Percentiles rank a stretch among this genome's conserved stretches.
Conservation (phyloP, 2,113 vertebrate genomes). For the Ammodytes marinus region DNA sequence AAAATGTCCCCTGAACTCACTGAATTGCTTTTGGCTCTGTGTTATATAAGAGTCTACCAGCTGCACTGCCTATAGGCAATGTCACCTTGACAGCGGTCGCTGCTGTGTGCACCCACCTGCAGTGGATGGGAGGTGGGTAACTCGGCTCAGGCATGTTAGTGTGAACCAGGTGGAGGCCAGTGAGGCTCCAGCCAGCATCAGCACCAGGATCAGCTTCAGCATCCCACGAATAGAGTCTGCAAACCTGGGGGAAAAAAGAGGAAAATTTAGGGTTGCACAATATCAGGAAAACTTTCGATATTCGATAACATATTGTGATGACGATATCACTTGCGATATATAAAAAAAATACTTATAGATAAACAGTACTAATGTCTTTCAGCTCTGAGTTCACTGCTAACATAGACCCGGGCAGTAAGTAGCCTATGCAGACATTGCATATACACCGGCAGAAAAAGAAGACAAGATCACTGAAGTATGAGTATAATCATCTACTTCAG, state of each 20-base stretch:
- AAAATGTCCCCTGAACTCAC: background rate
- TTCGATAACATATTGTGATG: too few relatives aligned
- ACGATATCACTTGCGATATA: background rate
- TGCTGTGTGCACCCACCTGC: slow-evolving; percentile 85
- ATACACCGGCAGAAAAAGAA: background rate
- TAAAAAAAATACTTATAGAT: background rate
- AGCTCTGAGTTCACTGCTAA: too few relatives aligned
- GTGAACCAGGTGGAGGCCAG: slow-evolving; percentile 97
- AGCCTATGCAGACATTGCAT: too few relatives aligned
- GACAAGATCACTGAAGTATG: slow-evolving; percentile 1
- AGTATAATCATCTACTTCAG: slow-evolving; percentile 20
- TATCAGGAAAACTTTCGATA: too few relatives aligned
- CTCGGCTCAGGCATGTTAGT: slow-evolving; percentile 91
- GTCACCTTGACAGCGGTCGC: slow-evolving; percentile 27
- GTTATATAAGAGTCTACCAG: background rate
- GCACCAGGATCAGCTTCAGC: slow-evolving; percentile 96
- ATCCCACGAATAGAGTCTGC: slow-evolving; percentile 97
- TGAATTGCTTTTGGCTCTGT: background rate
- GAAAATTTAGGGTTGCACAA: too few relatives aligned
- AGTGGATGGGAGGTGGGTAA: slow-evolving; percentile 95
- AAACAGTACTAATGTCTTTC: too few relatives aligned
- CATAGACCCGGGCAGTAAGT: too few relatives aligned
- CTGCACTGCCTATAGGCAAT: background rate
- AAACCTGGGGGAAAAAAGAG: slow-evolving; percentile 85
- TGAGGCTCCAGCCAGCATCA: slow-evolving; percentile 95